Conservation (phyloP, 2,888 invertebrate genomes). For the Agrotis ipsilon region DNA sequence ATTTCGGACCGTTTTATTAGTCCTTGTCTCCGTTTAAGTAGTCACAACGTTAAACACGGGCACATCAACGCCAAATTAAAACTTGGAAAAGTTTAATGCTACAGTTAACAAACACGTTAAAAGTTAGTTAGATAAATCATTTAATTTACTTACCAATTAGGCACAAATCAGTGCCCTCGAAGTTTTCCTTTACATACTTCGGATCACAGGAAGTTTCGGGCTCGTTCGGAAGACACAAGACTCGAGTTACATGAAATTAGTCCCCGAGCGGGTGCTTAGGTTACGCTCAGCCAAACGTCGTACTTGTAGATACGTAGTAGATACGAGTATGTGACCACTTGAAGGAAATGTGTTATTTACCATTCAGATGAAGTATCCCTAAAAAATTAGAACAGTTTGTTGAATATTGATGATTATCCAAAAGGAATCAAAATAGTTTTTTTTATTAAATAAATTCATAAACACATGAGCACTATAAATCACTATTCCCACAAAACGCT, state of each 20-base stretch:
- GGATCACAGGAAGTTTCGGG: slow-evolving; percentile 62
- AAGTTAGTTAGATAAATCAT: slow-evolving; percentile 62
- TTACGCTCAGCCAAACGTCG: slow-evolving; percentile 55
- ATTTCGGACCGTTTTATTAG: slow-evolving; percentile 27
- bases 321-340: neutral
- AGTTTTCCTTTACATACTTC: slow-evolving; percentile 67
- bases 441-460: slow-evolving; percentile 15
- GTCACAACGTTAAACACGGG: slow-evolving; percentile 16
- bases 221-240: slow-evolving; percentile 57
- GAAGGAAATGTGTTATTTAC: slow-evolving; percentile 7
- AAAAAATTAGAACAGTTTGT: no score
- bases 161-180: slow-evolving; percentile 67
- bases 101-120: slow-evolving; percentile 50
- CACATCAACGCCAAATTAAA: slow-evolving; percentile 43
- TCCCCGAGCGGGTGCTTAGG: slow-evolving; percentile 72
- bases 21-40: slow-evolving; percentile 11
- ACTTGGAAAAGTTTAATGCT: slow-evolving; percentile 38
- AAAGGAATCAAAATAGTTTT: no score
- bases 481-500: slow-evolving; percentile 12
- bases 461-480: slow-evolving; percentile 35
- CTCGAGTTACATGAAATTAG: slow-evolving; percentile 76
- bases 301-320: slow-evolving; percentile 7
- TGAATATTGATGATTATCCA: neutral
- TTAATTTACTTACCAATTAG: slow-evolving; percentile 72
- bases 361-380: neutral